phyloP scores from a whole-genome alignment of 2,797 vertebrate genomes.

The Benthosema pterotum region DNA sequence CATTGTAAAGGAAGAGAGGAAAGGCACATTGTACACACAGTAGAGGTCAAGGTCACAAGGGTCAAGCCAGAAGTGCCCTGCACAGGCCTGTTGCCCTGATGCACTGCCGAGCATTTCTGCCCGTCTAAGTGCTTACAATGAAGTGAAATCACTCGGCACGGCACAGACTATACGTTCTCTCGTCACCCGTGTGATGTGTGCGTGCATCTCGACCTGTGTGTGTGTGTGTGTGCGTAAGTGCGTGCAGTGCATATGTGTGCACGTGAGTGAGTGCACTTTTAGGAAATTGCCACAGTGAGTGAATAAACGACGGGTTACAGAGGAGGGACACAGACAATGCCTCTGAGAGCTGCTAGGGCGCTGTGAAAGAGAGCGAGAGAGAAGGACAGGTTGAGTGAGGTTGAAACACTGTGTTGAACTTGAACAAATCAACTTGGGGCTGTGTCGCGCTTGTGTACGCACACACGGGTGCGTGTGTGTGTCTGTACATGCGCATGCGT shows the following conservation, averaged over 20 bases:
- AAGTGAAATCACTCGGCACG: too few species aligned
- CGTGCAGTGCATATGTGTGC: not conserved
- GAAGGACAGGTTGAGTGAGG: slow-evolving; percentile 49
- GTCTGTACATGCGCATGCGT: too few species aligned
- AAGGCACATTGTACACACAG: too few species aligned
- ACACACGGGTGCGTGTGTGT: slow-evolving; percentile 4
- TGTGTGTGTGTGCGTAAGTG: slow-evolving; percentile 11
- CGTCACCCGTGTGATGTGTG: not conserved
- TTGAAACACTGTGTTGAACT: slow-evolving; percentile 58
- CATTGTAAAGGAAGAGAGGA: too few species aligned
- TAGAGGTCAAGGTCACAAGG: too few species aligned
- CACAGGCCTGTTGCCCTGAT: not conserved
- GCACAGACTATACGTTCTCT: too few species aligned
- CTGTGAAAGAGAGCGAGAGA: slow-evolving; percentile 31
- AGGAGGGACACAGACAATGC: slow-evolving; percentile 38
- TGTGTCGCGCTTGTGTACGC: not conserved
- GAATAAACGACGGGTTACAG: slow-evolving; percentile 41
- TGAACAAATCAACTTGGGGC: slow-evolving; percentile 49
- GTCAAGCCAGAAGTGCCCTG: slow-evolving; percentile 17
- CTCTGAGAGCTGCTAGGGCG: slow-evolving; percentile 21
- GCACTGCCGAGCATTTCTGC: too few species aligned
- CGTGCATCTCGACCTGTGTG: slow-evolving; percentile 6
- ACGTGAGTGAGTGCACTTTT: not conserved
- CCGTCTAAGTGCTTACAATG: too few species aligned
- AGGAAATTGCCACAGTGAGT: slow-evolving; percentile 11